These are phyloP conservation scores for Ophioninae sp. DNA, from an alignment of 2,888 invertebrate species.

Conservation along the genomic window DNA sequence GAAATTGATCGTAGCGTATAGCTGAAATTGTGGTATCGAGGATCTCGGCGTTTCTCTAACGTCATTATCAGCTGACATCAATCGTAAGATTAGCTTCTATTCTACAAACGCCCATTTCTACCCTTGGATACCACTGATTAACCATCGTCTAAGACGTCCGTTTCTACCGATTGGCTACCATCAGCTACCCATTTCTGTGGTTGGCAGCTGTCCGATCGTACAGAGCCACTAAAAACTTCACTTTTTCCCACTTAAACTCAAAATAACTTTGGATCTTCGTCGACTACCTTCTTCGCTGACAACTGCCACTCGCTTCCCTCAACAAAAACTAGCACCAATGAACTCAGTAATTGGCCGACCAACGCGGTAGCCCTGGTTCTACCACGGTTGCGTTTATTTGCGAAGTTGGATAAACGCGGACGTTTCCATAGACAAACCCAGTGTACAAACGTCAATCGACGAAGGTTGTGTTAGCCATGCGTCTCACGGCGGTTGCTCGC, in stretches of 20 bases:
- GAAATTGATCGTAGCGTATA: not conserved
- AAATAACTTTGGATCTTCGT: not conserved
- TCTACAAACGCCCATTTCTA: too few species aligned
- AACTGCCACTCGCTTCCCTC: not conserved
- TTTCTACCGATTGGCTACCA: not conserved
- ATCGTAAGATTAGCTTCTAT: not conserved
- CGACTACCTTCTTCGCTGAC: not conserved
- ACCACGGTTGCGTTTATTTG: not conserved
- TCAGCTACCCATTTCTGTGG: not conserved
- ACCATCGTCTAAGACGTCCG: too few species aligned
- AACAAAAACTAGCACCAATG: not conserved
- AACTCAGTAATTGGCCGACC: not conserved
- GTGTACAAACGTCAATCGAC: conserved; percentile 29
- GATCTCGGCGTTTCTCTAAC: not conserved
- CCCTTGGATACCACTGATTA: too few species aligned
- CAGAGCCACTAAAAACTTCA: not conserved
- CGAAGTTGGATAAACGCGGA: conserved; percentile 17
- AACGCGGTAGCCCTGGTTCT: not conserved
- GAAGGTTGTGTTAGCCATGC: conserved; percentile 6
- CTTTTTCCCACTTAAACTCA: not conserved
- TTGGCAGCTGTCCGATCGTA: not conserved
- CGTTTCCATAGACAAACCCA: conserved; percentile 2
- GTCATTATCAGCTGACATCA: not conserved
- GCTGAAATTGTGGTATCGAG: not conserved
- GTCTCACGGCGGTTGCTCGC: conserved; percentile 14